These are phyloP conservation scores for Epicampocera succincta DNA, from an alignment of 2,888 invertebrate genomes.

Conservation along the genomic window DNA sequence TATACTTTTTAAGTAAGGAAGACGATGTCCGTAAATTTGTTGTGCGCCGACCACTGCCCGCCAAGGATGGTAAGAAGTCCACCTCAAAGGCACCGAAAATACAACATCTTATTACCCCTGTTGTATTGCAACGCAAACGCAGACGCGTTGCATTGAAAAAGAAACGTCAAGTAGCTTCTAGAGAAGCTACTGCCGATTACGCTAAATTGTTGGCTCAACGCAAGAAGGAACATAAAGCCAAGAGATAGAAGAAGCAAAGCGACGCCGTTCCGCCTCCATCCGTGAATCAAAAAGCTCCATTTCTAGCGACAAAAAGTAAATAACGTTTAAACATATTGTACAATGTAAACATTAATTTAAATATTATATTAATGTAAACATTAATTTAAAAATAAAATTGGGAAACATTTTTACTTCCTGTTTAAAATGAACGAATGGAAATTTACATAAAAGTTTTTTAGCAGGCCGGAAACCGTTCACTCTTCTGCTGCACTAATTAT, in stretches of 20 bases:
- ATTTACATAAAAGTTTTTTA: too few species aligned
- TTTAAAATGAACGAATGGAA: too few species aligned
- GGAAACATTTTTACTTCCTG: too few species aligned
- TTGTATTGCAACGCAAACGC: constrained; percentile 93
- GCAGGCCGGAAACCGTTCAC: too few species aligned
- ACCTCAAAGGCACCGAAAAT: constrained; percentile 95
- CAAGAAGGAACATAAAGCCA: constrained; percentile 95
- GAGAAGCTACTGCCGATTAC: constrained; percentile 94
- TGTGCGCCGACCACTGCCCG: constrained; percentile 94
- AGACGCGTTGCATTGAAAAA: constrained; percentile 94
- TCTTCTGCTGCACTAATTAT: too few species aligned
- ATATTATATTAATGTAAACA: too few species aligned
- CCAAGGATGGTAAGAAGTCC: constrained; percentile 90
- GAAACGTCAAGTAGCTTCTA: constrained; percentile 89
- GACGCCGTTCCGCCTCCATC: constrained; percentile 92
- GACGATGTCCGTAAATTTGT: constrained; percentile 99
- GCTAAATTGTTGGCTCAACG: constrained; percentile 95
- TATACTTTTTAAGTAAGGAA: constrained; percentile 97
- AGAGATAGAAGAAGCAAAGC: constrained; percentile 89
- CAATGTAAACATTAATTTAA: not conserved
- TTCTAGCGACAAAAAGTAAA: constrained; percentile 84
- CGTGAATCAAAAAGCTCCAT: constrained; percentile 93
- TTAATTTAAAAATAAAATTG: too few species aligned
- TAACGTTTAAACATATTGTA: not conserved
- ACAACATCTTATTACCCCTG: constrained; percentile 96